phyloP scores from a whole-genome alignment of 2,113 vertebrate species.

The Engraulis encrasicolus region DNA sequence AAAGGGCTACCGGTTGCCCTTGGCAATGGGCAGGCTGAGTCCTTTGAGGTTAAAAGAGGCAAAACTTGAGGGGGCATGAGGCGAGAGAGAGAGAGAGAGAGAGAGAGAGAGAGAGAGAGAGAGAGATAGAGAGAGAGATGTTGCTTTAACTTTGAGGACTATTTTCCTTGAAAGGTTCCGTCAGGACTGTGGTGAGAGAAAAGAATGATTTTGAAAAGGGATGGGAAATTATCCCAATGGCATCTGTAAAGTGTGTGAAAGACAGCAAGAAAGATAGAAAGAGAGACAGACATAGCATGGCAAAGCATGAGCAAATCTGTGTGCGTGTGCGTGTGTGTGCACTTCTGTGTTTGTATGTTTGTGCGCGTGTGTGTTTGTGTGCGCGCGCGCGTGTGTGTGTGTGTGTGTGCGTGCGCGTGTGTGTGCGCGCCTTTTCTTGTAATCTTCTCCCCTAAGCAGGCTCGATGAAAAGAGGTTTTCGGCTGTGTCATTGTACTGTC shows the following conservation, averaged over 20 bases:
- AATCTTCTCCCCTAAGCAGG: conserved; percentile 5
- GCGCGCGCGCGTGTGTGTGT: neutral
- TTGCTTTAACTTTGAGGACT: too few species aligned
- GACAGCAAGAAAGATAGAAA: neutral
- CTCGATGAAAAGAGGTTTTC: conserved; percentile 9
- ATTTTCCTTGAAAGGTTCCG: conserved; percentile 12
- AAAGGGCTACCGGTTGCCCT: conserved; percentile 58
- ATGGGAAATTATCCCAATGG: neutral
- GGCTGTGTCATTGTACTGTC: conserved; percentile 2
- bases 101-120: neutral
- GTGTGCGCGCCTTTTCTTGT: neutral
- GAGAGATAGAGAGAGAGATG: neutral
- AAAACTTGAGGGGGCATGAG: conserved; percentile 45
- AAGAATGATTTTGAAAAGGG: conserved; percentile 34
- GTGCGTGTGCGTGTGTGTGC: neutral
- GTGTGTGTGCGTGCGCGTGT: neutral
- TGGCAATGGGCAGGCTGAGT: conserved; percentile 61
- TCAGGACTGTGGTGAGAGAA: neutral
- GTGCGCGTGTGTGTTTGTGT: neutral
- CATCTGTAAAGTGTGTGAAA: neutral
- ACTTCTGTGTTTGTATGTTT: too few species aligned
- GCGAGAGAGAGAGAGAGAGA: conserved; percentile 16
- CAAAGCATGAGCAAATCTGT: neutral
- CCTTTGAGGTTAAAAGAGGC: conserved; percentile 61
- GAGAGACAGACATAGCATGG: too few species aligned